Evolutionary conservation across 2,797 vertebrate species (phyloP).

Genomic region (Remorina albescens): DNA sequence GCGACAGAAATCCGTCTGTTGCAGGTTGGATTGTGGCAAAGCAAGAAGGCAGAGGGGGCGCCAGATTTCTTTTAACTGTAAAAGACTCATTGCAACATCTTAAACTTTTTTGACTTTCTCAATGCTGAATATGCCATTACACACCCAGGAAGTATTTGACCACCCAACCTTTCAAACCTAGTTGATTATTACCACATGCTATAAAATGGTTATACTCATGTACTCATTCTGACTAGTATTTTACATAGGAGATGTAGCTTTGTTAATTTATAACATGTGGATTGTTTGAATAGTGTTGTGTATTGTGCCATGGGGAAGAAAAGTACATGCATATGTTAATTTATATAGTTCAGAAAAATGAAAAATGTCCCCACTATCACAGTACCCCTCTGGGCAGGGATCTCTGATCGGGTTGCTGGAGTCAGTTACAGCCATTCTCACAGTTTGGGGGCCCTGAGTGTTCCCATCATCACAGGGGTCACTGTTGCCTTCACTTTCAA

Average conservation of each 20-base stretch:
- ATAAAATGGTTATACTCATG: not conserved
- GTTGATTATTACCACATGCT: not conserved
- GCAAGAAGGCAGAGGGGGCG: not conserved
- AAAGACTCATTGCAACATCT: not conserved
- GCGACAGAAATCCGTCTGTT: conserved; percentile 26
- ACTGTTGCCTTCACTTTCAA: no score
- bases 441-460: no score
- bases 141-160: not conserved
- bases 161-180: conserved; percentile 19
- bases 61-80: not conserved
- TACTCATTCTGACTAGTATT: not conserved
- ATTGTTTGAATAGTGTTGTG: not conserved
- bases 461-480: no score
- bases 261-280: not conserved
- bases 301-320: not conserved
- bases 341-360: no score
- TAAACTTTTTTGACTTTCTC: not conserved
- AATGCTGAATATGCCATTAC: not conserved
- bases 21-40: not conserved
- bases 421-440: no score
- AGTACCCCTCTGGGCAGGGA: no score
- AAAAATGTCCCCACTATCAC: no score
- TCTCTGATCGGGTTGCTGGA: no score
- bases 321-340: no score
- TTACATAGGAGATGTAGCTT: not conserved